These are phyloP conservation scores for Stratiolaelaps scimitus DNA, from an alignment of 1,140 invertebrate species.

Conservation along the genomic window DNA sequence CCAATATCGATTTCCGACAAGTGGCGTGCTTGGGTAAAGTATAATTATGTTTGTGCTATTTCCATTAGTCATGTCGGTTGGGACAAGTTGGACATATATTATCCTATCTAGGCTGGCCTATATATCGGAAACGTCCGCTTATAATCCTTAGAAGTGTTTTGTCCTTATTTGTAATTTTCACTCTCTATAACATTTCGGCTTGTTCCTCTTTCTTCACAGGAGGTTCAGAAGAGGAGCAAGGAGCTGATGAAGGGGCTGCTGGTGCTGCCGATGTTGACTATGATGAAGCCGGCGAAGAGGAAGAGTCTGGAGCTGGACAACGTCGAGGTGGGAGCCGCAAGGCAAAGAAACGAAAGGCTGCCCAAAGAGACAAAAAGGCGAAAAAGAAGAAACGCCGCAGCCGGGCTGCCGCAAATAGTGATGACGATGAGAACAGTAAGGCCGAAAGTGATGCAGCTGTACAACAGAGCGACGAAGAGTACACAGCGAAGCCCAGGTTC, in stretches of 20 bases:
- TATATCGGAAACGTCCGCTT: too few relatives aligned
- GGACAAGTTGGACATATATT: too few relatives aligned
- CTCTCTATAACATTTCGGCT: too few relatives aligned
- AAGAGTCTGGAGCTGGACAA: conserved; percentile 21
- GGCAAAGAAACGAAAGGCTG: conserved; percentile 33
- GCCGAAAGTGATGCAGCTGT: conserved; percentile 83
- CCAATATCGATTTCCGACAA: too few relatives aligned
- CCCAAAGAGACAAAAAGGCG: conserved; percentile 62
- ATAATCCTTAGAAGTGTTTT: too few relatives aligned
- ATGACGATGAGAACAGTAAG: conserved; percentile 68
- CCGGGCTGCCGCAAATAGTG: conserved; percentile 50
- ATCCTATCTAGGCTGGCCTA: too few relatives aligned
- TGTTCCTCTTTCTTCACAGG: too few relatives aligned
- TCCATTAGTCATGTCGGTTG: too few relatives aligned
- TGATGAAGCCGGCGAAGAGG: conserved; percentile 40
- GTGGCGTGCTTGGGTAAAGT: too few relatives aligned
- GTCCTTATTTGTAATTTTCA: too few relatives aligned
- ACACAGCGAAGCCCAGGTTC: conserved; percentile 23
- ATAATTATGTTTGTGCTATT: too few relatives aligned
- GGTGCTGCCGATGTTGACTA: conserved; percentile 44
- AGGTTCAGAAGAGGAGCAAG: conserved; percentile 32
- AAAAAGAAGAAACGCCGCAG: conserved; percentile 76
- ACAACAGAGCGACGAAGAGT: conserved; percentile 55
- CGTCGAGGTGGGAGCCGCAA: conserved; percentile 17
- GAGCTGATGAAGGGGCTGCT: conserved; percentile 41